These are phyloP conservation scores for Thermophis baileyi DNA, from an alignment of 2,113 vertebrate species.

Conservation along the genomic window DNA sequence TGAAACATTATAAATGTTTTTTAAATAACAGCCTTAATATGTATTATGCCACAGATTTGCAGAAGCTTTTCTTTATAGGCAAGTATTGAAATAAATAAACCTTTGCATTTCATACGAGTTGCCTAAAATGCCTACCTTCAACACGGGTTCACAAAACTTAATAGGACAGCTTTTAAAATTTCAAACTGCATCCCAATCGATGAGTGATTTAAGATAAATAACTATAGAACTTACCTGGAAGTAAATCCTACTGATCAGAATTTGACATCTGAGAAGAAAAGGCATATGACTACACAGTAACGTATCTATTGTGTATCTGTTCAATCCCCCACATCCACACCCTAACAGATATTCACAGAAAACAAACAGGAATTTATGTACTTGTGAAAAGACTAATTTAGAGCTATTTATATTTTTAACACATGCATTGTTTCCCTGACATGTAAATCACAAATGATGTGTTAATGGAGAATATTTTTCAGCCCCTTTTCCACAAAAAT, in stretches of 20 bases:
- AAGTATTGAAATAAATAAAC: not conserved
- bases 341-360: not conserved
- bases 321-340: not conserved
- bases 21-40: not conserved
- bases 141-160: not conserved
- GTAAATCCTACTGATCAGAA: not conserved
- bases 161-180: not conserved
- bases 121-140: not conserved
- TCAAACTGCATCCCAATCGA: not conserved
- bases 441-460: not conserved
- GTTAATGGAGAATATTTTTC: not conserved
- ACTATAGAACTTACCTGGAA: not conserved
- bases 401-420: not conserved
- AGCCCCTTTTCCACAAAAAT: not conserved
- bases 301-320: not conserved
- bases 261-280: not conserved
- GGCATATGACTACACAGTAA: not conserved
- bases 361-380: not conserved
- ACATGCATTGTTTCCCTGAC: not conserved
- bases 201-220: not conserved
- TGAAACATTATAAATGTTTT: not conserved
- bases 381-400: not conserved
- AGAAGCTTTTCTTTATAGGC: slow-evolving; percentile 8
- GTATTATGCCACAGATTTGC: not conserved
- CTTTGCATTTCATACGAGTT: not conserved